Evolutionary conservation across 2,888 invertebrate genomes (phyloP).

Genomic region (Netelia melanura): DNA sequence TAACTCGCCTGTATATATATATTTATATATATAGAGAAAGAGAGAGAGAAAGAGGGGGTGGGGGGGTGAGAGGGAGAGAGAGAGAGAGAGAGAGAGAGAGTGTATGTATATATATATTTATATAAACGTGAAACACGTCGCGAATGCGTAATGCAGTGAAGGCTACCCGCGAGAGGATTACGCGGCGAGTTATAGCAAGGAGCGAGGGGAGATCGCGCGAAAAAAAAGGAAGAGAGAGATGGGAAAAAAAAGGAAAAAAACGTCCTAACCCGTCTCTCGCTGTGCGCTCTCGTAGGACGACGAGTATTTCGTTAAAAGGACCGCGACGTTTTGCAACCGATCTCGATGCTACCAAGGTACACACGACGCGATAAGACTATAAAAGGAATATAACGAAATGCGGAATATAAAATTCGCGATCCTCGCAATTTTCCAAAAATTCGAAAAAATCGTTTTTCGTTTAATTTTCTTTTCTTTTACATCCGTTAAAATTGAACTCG

Average conservation of each 20-base stretch:
- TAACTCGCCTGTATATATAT: not conserved
- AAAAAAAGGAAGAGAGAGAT: conserved; percentile 25
- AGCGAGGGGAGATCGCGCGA: conserved; percentile 40
- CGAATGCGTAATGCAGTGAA: conserved; percentile 69
- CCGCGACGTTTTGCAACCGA: conserved; percentile 58
- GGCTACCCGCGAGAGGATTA: conserved; percentile 66
- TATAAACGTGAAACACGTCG: conserved; percentile 52
- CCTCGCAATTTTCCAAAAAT: no score
- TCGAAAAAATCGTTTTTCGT: no score
- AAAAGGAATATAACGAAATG: conserved; percentile 13
- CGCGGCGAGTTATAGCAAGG: conserved; percentile 35
- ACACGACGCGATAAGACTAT: conserved; percentile 34
- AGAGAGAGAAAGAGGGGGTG: no score
- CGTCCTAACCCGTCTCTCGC: not conserved
- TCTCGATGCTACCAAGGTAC: not conserved
- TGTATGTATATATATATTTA: conserved; percentile 4
- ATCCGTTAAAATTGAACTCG: no score
- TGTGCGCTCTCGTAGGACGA: conserved; percentile 23
- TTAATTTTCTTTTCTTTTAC: no score
- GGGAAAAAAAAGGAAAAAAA: conserved; percentile 19
- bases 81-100: not conserved
- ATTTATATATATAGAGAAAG: conserved; percentile 1
- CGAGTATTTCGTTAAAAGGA: conserved; percentile 60
- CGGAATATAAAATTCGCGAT: not conserved
- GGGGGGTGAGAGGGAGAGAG: no score